Evolutionary conservation across 2,888 invertebrate species (phyloP).

Genomic region (Hypsopygia costalis): DNA sequence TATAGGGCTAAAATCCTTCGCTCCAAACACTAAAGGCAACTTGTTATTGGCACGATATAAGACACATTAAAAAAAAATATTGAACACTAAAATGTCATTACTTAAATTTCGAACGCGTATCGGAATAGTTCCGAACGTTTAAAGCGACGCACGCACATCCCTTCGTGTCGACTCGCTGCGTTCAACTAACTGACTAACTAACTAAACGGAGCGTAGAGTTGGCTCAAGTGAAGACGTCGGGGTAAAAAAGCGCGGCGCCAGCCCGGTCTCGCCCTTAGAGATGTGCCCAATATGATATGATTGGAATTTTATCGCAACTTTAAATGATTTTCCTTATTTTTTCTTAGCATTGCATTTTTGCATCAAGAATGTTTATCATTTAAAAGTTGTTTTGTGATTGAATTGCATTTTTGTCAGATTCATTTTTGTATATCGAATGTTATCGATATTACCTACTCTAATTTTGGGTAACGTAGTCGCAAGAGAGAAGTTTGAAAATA

Average conservation of each 20-base stretch:
- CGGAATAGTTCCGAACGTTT: constrained; percentile 2
- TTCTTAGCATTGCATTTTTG: background rate
- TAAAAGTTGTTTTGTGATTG: background rate
- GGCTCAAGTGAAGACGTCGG: constrained; percentile 39
- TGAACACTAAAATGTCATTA: constrained; percentile 19
- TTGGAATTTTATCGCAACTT: constrained; percentile 47
- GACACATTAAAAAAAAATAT: constrained; percentile 33
- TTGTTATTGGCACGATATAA: constrained; percentile 48
- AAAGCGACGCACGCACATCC: constrained; percentile 33
- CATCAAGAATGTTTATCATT: background rate
- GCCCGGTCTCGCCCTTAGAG: constrained; percentile 75
- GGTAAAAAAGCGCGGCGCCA: constrained; percentile 79
- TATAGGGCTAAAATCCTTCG: constrained; percentile 35
- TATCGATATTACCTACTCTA: background rate
- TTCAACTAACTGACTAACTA: constrained; percentile 66
- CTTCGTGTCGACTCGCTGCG: constrained; percentile 37
- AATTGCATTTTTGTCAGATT: no score
- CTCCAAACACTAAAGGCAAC: constrained; percentile 30
- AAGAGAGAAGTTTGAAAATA: no score
- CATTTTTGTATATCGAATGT: no score
- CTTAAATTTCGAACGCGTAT: constrained; percentile 17
- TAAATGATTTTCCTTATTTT: constrained; percentile 13
- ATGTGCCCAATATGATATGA: constrained; percentile 48
- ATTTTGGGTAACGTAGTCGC: no score
- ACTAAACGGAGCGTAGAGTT: constrained; percentile 46